These are phyloP conservation scores for Anodontia alba DNA, from an alignment of 2,888 invertebrate species.

Conservation along the genomic window DNA sequence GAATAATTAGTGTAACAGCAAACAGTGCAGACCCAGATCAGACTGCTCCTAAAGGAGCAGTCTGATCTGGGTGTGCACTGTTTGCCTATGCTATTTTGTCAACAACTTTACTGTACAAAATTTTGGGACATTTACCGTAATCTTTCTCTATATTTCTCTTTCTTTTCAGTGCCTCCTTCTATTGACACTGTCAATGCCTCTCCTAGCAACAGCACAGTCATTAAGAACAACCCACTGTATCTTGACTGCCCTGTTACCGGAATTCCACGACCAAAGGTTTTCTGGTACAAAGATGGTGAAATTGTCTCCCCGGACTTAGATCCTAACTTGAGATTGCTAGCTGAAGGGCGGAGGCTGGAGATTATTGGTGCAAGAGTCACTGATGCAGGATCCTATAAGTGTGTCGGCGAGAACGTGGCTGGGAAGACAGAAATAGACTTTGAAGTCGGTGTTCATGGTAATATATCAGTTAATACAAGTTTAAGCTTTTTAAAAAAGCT, in stretches of 20 bases:
- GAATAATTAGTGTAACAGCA: no score
- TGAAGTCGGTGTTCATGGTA: slow-evolving; percentile 80
- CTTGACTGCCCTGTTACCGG: slow-evolving; percentile 81
- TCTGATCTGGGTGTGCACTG: no score
- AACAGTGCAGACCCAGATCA: no score
- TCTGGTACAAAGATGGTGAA: slow-evolving; percentile 85
- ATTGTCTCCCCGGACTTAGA: slow-evolving; percentile 69
- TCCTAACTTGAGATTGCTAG: slow-evolving; percentile 68
- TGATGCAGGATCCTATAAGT: slow-evolving; percentile 82
- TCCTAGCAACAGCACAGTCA: slow-evolving; percentile 71
- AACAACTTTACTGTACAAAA: no score
- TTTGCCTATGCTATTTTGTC: no score
- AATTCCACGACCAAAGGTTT: slow-evolving; percentile 84
- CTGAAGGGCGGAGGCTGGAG: slow-evolving; percentile 78
- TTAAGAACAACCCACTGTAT: slow-evolving; percentile 66
- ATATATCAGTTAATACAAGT: no score
- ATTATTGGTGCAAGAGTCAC: slow-evolving; percentile 71
- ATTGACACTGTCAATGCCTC: slow-evolving; percentile 69
- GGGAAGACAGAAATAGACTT: slow-evolving; percentile 80
- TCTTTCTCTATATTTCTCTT: no score
- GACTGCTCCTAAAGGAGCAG: no score
- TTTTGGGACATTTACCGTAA: no score
- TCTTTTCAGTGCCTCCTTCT: slow-evolving; percentile 77
- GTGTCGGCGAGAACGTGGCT: slow-evolving; percentile 82
- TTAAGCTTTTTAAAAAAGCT: no score